These are phyloP conservation scores for Platycheirus albimanus DNA, from an alignment of 2,888 invertebrate genomes.

Conservation along the genomic window DNA sequence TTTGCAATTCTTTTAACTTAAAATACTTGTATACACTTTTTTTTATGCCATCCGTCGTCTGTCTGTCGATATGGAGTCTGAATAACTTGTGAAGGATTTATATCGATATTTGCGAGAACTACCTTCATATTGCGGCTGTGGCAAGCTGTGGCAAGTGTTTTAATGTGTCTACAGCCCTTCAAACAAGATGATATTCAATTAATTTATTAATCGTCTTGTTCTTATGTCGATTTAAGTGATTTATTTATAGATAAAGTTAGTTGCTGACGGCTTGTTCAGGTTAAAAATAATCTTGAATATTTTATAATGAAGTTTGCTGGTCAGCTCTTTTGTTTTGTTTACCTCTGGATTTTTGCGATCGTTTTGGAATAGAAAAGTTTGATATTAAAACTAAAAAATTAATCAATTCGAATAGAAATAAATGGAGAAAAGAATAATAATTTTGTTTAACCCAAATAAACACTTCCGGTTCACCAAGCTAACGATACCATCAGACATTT, in stretches of 20 bases:
- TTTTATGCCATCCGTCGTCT: conserved; percentile 31
- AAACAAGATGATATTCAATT: conserved; percentile 59
- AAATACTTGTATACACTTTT: conserved; percentile 9
- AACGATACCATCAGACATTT: too few relatives aligned
- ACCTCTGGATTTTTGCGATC: background rate
- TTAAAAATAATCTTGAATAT: conserved; percentile 21
- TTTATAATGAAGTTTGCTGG: conserved; percentile 23
- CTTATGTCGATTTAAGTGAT: conserved; percentile 36
- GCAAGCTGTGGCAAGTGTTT: conserved; percentile 56
- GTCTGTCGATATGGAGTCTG: conserved; percentile 40
- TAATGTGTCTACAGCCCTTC: conserved; percentile 67
- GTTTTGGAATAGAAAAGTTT: background rate
- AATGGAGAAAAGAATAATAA: too few relatives aligned
- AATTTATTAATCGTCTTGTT: conserved; percentile 59
- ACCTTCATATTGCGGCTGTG: background rate
- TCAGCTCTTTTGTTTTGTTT: conserved; percentile 42
- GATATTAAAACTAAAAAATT: too few relatives aligned
- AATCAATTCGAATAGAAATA: too few relatives aligned
- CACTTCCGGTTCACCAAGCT: too few relatives aligned
- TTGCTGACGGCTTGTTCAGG: conserved; percentile 2
- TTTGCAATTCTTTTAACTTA: conserved; percentile 62
- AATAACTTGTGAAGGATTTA: conserved; percentile 58
- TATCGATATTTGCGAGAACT: conserved; percentile 55
- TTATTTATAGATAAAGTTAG: conserved; percentile 51
- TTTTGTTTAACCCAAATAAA: too few relatives aligned